Percentiles rank a stretch among this genome's conserved stretches.
Conservation (phyloP, 2,888 invertebrate genomes). For the Andrena bicolor region DNA sequence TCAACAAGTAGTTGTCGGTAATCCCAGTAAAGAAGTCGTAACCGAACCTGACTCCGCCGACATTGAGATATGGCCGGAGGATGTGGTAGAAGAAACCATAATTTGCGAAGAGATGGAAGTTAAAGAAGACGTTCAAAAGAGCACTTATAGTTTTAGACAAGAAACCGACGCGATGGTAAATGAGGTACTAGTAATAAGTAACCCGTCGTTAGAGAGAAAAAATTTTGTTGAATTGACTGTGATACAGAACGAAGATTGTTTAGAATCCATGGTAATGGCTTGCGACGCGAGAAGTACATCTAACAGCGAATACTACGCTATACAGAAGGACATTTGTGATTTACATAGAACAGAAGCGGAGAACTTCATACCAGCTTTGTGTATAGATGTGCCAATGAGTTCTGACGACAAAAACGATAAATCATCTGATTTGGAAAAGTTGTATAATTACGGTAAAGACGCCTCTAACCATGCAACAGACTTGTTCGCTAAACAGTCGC, state of each 20-base stretch:
- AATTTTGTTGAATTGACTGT: conserved; percentile 79
- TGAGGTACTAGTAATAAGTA: conserved; percentile 76
- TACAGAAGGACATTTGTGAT: conserved; percentile 70
- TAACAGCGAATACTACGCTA: conserved; percentile 40
- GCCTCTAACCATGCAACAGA: conserved; percentile 19
- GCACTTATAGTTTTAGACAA: conserved; percentile 67
- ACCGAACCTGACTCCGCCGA: conserved; percentile 58
- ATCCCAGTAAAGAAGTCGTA: conserved; percentile 56
- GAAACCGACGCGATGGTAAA: conserved; percentile 74
- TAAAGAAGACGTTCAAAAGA: conserved; percentile 67
- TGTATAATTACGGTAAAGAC: conserved; percentile 40
- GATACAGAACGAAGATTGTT: conserved; percentile 76
- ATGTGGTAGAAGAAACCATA: conserved; percentile 83
- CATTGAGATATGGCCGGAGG: conserved; percentile 78
- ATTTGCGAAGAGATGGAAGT: conserved; percentile 84
- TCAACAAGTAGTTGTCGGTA: conserved; percentile 72
- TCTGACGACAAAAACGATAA: conserved; percentile 50
- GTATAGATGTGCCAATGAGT: conserved; percentile 44
- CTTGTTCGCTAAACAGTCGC: conserved; percentile 9
- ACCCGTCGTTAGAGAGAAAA: conserved; percentile 69
- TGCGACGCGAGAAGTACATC: conserved; percentile 60
- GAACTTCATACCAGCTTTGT: conserved; percentile 52
- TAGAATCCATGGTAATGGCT: conserved; percentile 75
- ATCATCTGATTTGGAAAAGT: conserved; percentile 44
- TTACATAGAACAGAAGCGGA: conserved; percentile 65